Base-by-base conservation (phyloP, 2,888 invertebrate genomes). In the Ligdia adustata region DNA sequence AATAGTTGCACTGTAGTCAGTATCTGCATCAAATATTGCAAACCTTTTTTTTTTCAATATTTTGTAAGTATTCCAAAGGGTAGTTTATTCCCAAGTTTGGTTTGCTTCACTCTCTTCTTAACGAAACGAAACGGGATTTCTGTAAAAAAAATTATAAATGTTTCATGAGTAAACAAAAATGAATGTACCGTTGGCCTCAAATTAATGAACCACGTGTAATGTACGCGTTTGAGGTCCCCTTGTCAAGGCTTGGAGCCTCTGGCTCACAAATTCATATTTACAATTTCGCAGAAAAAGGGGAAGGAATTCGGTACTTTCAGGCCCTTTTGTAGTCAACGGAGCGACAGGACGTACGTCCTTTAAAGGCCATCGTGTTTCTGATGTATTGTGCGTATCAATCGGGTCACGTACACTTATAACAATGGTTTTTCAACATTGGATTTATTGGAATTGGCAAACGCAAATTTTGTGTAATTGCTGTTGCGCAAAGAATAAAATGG, bases 341-440 rank as follows among this genome's bases (percentile, higher is more conserved):
- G 55, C 56, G 54, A 55, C 56, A 55, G 55, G 56, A 54, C 39
- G 41, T 54, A 42, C 54, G 62, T 55, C 57, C 56, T 50, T 42
- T 41, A 38, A 50, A 55, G 29, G 49, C 40, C 41, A 56, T 41
- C 28, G 41, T 37, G 47, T 40, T 29, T 49, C 40, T 39, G 39
- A 50, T 42, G 55, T 62, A 59, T 60, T 55, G 47, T 27, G 46
- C 27, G 47, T 58, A 57, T 63, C 48, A 53, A 54, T 65, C 53
- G 26, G 44, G 40, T 49, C 45, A 38, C 22, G 41, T 38, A 39
- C 44, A 40, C 26, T 37, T 39, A 35, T 15, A 24, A 20, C 24
- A 13, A 34, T 1, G 7, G 12, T 26, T 35, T 13, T 37, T 6
- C 4, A 9, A 7, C 13, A 26, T 26, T 33, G 12, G 9, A 4